Conservation (phyloP, 2,113 vertebrate genomes). For the Atrichornis clamosus region DNA sequence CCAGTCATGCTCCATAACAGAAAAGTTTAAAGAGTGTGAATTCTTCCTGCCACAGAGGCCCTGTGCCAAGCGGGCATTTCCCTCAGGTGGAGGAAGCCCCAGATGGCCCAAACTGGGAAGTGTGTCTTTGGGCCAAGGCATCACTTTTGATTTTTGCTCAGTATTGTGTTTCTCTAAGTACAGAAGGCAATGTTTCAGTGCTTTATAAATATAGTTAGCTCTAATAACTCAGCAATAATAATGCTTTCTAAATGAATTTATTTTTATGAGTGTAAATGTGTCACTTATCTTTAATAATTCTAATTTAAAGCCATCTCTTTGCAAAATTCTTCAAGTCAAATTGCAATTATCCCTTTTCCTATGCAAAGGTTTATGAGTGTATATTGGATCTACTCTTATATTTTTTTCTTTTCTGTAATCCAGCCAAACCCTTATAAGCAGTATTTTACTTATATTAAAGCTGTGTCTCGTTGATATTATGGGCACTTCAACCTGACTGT, state of each 20-base stretch:
- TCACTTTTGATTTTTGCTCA: neutral
- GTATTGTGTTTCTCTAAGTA: neutral
- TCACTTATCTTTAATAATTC: conserved; percentile 26
- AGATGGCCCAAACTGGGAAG: neutral
- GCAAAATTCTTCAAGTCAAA: conserved; percentile 36
- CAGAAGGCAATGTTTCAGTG: neutral
- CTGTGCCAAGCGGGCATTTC: neutral
- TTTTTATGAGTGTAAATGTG: conserved; percentile 4
- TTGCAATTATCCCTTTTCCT: conserved; percentile 22
- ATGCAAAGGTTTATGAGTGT: conserved; percentile 26
- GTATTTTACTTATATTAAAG: conserved; percentile 46
- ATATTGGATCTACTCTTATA: neutral
- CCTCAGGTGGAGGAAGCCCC: neutral
- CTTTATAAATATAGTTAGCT: neutral
- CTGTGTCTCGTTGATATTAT: neutral
- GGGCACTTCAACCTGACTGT: conserved; percentile 37
- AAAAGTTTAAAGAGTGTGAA: neutral
- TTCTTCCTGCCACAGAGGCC: neutral
- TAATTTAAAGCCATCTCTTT: conserved; percentile 15
- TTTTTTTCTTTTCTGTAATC: conserved; percentile 9
- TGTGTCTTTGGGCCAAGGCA: neutral
- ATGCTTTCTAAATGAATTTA: neutral
- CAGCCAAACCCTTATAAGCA: conserved; percentile 38
- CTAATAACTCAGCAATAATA: neutral
- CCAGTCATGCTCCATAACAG: neutral